Percentiles rank a stretch among this genome's conserved stretches.
phyloP scores from a whole-genome alignment of 2,888 invertebrate species.

The Theodoxus fluviatilis region DNA sequence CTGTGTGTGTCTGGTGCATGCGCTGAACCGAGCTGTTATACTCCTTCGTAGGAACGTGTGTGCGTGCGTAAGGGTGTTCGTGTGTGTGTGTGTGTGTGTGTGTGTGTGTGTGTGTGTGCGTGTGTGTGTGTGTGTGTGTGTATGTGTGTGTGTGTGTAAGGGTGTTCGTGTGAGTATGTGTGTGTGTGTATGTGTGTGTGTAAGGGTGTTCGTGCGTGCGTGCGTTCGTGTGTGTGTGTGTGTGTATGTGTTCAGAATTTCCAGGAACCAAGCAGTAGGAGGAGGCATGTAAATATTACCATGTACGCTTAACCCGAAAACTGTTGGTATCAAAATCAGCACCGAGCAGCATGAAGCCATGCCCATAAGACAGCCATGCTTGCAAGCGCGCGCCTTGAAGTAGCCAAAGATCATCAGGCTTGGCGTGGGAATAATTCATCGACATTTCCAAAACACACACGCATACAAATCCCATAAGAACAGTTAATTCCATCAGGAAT shows the following conservation, averaged over 20 bases:
- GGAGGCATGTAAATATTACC: too few species aligned
- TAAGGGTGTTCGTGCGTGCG: not conserved
- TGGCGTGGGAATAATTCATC: too few species aligned
- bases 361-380: too few species aligned
- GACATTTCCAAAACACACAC: too few species aligned
- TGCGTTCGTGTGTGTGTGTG: not conserved
- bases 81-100: slow-evolving; percentile 3
- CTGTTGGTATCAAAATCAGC: too few species aligned
- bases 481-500: too few species aligned
- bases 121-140: slow-evolving; percentile 3
- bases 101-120: slow-evolving; percentile 1
- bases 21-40: not conserved
- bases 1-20: not conserved
- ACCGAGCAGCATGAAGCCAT: too few species aligned
- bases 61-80: not conserved
- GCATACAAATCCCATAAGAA: too few species aligned
- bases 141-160: not conserved
- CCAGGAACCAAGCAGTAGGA: too few species aligned
- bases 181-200: slow-evolving; percentile 5
- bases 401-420: too few species aligned
- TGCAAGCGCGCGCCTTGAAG: too few species aligned
- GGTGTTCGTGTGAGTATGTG: not conserved
- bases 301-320: too few species aligned
- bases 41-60: not conserved
- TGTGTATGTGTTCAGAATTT: not conserved